These are phyloP conservation scores for Solea senegalensis DNA, from an alignment of 2,113 vertebrate genomes.

Conservation along the genomic window DNA sequence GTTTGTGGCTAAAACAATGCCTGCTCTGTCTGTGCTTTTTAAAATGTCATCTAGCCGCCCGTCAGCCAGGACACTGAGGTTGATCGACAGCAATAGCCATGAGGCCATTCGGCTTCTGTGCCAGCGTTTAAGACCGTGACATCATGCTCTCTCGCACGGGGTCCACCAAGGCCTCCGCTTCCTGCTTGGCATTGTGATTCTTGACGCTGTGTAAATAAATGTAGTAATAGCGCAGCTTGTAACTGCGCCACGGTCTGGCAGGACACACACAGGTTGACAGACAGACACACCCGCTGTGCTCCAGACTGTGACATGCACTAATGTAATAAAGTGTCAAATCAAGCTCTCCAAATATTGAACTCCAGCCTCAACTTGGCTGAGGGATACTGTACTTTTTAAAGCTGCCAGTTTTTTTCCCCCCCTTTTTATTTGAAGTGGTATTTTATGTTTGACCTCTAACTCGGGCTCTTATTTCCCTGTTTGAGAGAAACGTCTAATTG, in stretches of 20 bases:
- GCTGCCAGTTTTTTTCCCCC: constrained; percentile 35
- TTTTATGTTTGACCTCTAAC: constrained; percentile 54
- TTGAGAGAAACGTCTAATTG: constrained; percentile 47
- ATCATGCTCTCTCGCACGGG: constrained; percentile 63
- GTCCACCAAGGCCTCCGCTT: constrained; percentile 42
- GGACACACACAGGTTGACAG: constrained; percentile 3
- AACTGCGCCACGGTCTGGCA: constrained; percentile 26
- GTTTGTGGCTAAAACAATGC: constrained; percentile 62
- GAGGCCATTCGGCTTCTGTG: constrained; percentile 40
- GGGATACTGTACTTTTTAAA: constrained; percentile 29
- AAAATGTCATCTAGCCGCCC: constrained; percentile 44
- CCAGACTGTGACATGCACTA: constrained; percentile 54
- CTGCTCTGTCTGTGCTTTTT: constrained; percentile 56
- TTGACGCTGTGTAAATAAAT: constrained; percentile 68
- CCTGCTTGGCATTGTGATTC: constrained; percentile 57
- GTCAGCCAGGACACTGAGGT: constrained; percentile 40
- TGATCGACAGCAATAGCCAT: constrained; percentile 63
- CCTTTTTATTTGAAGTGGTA: constrained; percentile 21
- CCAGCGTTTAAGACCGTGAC: constrained; percentile 53
- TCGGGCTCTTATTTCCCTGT: constrained; percentile 13
- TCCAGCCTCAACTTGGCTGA: constrained; percentile 29
- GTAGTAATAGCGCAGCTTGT: constrained; percentile 52
- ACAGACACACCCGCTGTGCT: constrained; percentile 17
- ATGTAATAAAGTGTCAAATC: constrained; percentile 62
- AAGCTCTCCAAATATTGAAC: constrained; percentile 42